Evolutionary conservation across 2,888 invertebrate species (phyloP).

Genomic region (Oscheius sp.): DNA sequence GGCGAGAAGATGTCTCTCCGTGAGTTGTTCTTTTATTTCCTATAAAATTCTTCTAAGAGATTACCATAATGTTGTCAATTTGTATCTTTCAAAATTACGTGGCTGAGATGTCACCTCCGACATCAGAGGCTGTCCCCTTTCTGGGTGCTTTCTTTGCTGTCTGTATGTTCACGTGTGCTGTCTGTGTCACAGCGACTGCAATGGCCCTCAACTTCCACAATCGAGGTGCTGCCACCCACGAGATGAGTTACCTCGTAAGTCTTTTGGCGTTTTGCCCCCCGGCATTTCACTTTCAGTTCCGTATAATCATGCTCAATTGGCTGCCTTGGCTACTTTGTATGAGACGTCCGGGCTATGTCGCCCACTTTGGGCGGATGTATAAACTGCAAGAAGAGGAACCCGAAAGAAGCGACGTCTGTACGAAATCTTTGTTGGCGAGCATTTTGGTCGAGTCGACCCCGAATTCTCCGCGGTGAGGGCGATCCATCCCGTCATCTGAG

Average conservation of each 20-base stretch:
- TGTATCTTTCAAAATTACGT: conserved; percentile 68
- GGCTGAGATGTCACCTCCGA: conserved; percentile 64
- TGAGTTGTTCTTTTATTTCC: conserved; percentile 41
- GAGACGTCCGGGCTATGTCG: conserved; percentile 56
- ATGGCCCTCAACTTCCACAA: conserved; percentile 62
- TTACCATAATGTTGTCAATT: conserved; percentile 66
- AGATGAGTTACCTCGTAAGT: conserved; percentile 55
- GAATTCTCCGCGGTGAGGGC: conserved; percentile 19
- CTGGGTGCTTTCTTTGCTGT: conserved; percentile 62
- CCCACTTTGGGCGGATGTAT: conserved; percentile 38
- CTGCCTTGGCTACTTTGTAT: conserved; percentile 61
- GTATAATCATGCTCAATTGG: conserved; percentile 58
- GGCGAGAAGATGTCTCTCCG: conserved; percentile 67
- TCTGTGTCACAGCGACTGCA: conserved; percentile 60
- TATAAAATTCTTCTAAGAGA: too few species aligned
- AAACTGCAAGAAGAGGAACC: conserved; percentile 39
- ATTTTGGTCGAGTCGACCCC: conserved; percentile 25
- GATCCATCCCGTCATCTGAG: too few species aligned
- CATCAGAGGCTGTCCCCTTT: conserved; percentile 64
- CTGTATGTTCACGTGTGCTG: conserved; percentile 63
- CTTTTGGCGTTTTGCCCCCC: background rate
- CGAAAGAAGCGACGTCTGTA: conserved; percentile 22
- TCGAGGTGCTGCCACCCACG: conserved; percentile 54
- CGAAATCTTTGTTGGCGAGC: conserved; percentile 16
- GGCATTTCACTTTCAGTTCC: conserved; percentile 46